Conservation (phyloP, 2,888 invertebrate genomes). For the Incurvaria masculella region DNA sequence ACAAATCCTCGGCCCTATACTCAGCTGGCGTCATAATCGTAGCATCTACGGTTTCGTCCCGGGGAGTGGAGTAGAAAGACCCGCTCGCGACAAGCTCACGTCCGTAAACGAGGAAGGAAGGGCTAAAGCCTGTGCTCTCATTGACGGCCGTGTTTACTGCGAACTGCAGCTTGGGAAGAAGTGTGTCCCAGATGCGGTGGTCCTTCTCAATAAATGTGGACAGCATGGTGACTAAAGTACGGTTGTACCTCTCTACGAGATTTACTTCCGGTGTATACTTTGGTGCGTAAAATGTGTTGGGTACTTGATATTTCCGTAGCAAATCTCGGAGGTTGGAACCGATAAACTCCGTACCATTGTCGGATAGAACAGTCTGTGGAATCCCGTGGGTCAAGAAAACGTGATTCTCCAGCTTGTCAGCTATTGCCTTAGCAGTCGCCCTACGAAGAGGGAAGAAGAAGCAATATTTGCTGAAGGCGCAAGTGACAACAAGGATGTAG, state of each 20-base stretch:
- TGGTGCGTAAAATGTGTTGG: slow-evolving; percentile 5
- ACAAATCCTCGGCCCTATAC: background rate
- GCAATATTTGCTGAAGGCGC: background rate
- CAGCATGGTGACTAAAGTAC: slow-evolving; percentile 5
- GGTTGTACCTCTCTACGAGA: slow-evolving; percentile 5
- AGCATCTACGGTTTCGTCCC: background rate
- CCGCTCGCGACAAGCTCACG: slow-evolving; percentile 7
- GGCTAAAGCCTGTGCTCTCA: slow-evolving; percentile 18
- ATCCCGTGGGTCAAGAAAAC: background rate
- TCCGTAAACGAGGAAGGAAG: slow-evolving; percentile 19
- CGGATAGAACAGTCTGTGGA: slow-evolving; percentile 4
- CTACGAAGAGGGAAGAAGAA: background rate
- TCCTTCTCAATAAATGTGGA: background rate
- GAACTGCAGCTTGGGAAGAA: slow-evolving; percentile 18
- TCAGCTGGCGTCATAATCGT: background rate
- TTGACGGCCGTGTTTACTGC: slow-evolving; percentile 19
- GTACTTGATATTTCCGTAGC: slow-evolving; percentile 7
- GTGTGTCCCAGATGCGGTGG: slow-evolving; percentile 18
- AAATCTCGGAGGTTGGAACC: slow-evolving; percentile 2
- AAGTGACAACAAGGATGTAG: background rate
- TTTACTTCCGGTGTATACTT: slow-evolving; percentile 7
- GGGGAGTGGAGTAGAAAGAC: background rate
- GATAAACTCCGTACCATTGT: slow-evolving; percentile 8
- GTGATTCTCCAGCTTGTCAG: background rate
- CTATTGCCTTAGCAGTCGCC: background rate